Evolutionary conservation across 1,140 invertebrate species (phyloP), one percentile per base, ranked within the genome.

Genomic region (Nylanderia fulva): DNA sequence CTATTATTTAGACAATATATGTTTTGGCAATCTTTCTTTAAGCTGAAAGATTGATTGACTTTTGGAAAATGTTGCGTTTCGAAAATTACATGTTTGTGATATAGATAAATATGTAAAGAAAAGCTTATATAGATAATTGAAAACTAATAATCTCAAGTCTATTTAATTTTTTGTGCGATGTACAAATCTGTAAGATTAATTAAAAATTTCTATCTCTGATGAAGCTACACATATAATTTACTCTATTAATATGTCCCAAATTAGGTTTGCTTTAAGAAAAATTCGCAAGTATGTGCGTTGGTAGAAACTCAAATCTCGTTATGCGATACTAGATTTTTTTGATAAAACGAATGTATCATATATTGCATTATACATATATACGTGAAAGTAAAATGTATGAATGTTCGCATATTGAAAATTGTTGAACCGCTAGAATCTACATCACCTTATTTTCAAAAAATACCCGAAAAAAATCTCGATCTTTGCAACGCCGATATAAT

Each of bases 261-360:
- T 42, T 42, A 42, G 9, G 39, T 3, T 42, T 42, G 9, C 29
- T 66, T 79, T 15, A 52, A 64, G n/a, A 64, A 29, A 42, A 76
- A 64, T 64, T 77, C 39, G 21, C n/a, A 58, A 18, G 18, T 52
- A n/a, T 69, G 63, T 33, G 48, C 21, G 52, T 42, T 71, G 64
- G 48, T 42, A 69, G 48, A 52, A 48, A 52, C 58, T 11, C 27
- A 71, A 66, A 69, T 56, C 52, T 69, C 64, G 48, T 80, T 80
- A 80, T 36, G 66, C 75, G 56, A 36, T 69, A 15, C 24, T 42
- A 29, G 48, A 18, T 33, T 18, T 80, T n/a, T 80, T 45, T n/a
- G 18, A 27, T 27, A 29, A 29, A 9, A 56, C 8, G 45, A n/a
- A 18, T 42, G 24, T 39, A 42, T 15, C 11, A 33, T 24, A 58